phyloP scores from a whole-genome alignment of 2,797 vertebrate species.

The Macrochelys suwanniensis region DNA sequence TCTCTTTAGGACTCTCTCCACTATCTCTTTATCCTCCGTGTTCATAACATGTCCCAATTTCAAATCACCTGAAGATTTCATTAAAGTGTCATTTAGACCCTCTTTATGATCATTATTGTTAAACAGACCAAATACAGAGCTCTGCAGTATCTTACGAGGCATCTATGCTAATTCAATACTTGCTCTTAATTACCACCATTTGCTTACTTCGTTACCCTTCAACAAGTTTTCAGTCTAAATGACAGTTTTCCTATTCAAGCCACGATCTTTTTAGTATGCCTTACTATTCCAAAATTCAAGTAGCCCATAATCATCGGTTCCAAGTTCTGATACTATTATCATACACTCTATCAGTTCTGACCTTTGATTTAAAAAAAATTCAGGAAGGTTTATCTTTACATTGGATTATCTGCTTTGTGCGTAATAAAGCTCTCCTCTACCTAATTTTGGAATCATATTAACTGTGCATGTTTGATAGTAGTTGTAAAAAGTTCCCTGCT shows the following conservation, averaged over 20 bases:
- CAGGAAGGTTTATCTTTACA: background rate
- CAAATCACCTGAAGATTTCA: background rate
- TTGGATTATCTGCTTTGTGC: background rate
- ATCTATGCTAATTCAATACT: background rate
- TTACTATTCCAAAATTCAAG: background rate
- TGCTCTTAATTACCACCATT: slow-evolving; percentile 11
- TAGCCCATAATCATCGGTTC: background rate
- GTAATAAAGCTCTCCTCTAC: background rate
- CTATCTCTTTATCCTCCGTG: background rate
- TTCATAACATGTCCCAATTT: slow-evolving; percentile 19
- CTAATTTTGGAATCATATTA: background rate
- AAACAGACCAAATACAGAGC: background rate
- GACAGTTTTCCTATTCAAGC: background rate
- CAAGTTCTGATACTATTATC: background rate
- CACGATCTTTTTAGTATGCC: background rate
- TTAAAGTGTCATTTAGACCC: slow-evolving; percentile 20
- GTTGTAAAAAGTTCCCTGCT: background rate
- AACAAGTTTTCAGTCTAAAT: background rate
- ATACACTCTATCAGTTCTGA: background rate
- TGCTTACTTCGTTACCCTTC: slow-evolving; percentile 20
- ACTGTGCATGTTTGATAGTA: background rate
- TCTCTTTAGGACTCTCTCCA: slow-evolving; percentile 16
- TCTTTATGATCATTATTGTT: background rate
- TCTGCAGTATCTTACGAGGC: background rate
- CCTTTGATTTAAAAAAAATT: background rate